phyloP scores from a whole-genome alignment of 2,888 invertebrate species.

The Ochropleura plecta region DNA sequence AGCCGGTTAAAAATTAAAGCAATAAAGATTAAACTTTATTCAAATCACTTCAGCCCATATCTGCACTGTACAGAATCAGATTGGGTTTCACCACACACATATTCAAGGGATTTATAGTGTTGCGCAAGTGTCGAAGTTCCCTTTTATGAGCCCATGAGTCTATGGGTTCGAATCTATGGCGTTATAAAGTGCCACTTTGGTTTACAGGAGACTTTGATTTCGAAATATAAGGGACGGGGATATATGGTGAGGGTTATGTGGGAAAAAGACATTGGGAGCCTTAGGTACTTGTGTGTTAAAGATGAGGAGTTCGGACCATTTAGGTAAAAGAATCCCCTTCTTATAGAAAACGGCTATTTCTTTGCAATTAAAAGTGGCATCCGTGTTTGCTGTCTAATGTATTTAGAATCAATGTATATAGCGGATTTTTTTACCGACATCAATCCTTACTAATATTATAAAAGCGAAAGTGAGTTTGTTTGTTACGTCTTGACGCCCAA shows the following conservation, averaged over 20 bases:
- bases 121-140: constrained; percentile 65
- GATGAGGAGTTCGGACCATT: neutral
- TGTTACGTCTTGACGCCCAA: too few relatives aligned
- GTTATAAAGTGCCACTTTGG: constrained; percentile 52
- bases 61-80: constrained; percentile 33
- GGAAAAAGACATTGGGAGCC: neutral
- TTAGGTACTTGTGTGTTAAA: neutral
- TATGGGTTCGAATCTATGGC: constrained; percentile 52
- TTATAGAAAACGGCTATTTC: too few relatives aligned
- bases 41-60: neutral
- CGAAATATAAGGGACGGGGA: constrained; percentile 26
- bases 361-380: too few relatives aligned
- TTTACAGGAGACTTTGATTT: constrained; percentile 56
- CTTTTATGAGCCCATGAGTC: constrained; percentile 67
- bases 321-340: too few relatives aligned
- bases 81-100: constrained; percentile 5
- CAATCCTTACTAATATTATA: too few relatives aligned
- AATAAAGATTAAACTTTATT: neutral
- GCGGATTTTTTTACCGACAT: too few relatives aligned
- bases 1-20: neutral
- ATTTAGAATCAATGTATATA: too few relatives aligned
- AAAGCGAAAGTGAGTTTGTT: too few relatives aligned
- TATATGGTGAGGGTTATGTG: constrained; percentile 15
- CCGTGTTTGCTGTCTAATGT: too few relatives aligned
- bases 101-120: constrained; percentile 68